Evolutionary conservation across 2,888 invertebrate species (phyloP).

Genomic region (Pseudococcus jackbeardsleyi): DNA sequence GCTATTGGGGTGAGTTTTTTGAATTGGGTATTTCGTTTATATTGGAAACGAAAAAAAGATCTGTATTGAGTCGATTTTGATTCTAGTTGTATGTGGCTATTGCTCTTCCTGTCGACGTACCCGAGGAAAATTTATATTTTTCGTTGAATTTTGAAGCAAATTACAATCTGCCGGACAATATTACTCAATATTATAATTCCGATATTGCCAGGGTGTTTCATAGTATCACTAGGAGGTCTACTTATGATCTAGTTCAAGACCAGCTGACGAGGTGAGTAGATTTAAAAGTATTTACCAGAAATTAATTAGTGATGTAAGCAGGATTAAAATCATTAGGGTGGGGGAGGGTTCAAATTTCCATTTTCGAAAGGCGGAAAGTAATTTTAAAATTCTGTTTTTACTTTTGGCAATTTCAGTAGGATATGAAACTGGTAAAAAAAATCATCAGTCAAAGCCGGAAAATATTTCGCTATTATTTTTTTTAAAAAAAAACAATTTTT

Average conservation of each 20-base stretch:
- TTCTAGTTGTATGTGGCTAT: constrained; percentile 68
- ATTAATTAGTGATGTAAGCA: too few species aligned
- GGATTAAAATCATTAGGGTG: too few species aligned
- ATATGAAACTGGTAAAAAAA: too few species aligned
- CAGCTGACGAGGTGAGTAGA: constrained; percentile 42
- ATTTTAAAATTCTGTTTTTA: too few species aligned
- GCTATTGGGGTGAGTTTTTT: constrained; percentile 67
- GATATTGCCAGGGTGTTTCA: constrained; percentile 59
- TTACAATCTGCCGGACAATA: constrained; percentile 68
- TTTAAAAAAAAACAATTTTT: too few species aligned
- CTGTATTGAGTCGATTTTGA: neutral
- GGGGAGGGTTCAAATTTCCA: too few species aligned
- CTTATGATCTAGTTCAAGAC: constrained; percentile 44
- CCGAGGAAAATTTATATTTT: constrained; percentile 68
- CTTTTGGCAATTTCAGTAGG: too few species aligned
- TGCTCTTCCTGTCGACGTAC: constrained; percentile 68
- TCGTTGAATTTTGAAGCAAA: constrained; percentile 69
- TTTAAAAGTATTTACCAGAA: neutral
- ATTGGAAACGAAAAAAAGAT: too few species aligned
- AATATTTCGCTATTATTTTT: too few species aligned
- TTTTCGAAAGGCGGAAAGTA: too few species aligned
- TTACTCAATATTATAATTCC: constrained; percentile 67
- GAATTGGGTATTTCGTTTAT: neutral
- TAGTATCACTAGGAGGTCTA: constrained; percentile 53
- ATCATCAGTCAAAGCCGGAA: too few species aligned